Evolutionary conservation across 23 tunicate species (phyloP).

Genomic region (Aplidium turbinatum): DNA sequence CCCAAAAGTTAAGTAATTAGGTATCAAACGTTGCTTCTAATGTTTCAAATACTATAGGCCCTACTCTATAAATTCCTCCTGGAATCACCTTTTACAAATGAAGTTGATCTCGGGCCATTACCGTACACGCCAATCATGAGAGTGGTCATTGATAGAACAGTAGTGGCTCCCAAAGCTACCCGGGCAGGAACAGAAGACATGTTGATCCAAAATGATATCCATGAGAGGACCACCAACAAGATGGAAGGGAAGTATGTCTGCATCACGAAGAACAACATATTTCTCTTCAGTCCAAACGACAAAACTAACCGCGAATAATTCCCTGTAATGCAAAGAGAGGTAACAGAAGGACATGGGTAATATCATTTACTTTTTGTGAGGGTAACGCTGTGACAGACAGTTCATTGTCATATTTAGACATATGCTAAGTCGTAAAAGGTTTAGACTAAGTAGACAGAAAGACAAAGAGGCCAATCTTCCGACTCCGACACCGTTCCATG

Average conservation of each 20-base stretch:
- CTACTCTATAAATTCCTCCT: too few species aligned
- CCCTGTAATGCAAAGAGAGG: constrained; percentile 34
- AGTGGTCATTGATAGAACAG: constrained; percentile 61
- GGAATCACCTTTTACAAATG: constrained; percentile 57
- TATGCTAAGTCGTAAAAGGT: too few species aligned
- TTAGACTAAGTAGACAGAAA: too few species aligned
- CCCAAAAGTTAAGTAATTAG: background rate
- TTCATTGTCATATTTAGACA: too few species aligned
- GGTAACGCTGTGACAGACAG: too few species aligned
- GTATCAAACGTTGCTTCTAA: too few species aligned
- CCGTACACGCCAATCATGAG: constrained; percentile 60
- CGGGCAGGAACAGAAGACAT: constrained; percentile 52
- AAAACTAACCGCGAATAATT: constrained; percentile 52
- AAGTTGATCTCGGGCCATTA: constrained; percentile 59
- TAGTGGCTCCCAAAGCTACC: constrained; percentile 58
- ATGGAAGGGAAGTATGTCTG: constrained; percentile 64
- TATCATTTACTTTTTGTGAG: too few species aligned
- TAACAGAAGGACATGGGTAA: too few species aligned
- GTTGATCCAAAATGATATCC: constrained; percentile 72
- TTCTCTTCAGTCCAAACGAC: constrained; percentile 46
- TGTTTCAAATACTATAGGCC: too few species aligned
- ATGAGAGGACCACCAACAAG: constrained; percentile 48
- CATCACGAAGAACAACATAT: constrained; percentile 45
- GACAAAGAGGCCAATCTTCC: too few species aligned
- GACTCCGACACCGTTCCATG: too few species aligned